Base-by-base conservation (phyloP, 2,113 vertebrate genomes). In the Melanostigma gelatinosum region DNA sequence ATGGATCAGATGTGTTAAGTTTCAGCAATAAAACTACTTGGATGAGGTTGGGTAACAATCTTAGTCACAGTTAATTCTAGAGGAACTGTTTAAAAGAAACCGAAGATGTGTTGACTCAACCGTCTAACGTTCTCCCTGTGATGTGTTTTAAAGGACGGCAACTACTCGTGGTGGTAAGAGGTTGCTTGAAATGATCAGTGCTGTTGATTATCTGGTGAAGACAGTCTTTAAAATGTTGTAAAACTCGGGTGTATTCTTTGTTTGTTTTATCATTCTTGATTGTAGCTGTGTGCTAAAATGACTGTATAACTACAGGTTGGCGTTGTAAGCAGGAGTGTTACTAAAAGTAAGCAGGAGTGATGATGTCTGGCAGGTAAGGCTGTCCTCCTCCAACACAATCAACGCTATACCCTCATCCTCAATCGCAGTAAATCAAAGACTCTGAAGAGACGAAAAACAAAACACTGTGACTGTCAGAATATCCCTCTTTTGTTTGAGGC, bases 391-490 rank as follows among this genome's bases (percentile, higher is more conserved):
- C 55, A 5, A 38, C 27, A 74, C 76, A 86, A 85, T 88, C 74
- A 80, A 40, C 48, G 20, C 65, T 60, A 79, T 60, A 79, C 63
- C 29, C 69, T 85, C 75, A 7, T 80, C 66, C 73, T 85, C 76
- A 83, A 83, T 79, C 79, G 73, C 76, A 65, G 81, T 83, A 79
- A 82, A 84, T 88, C 84, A 81, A 84, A 84, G 71, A 87, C 65
- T 36, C 65, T 36, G 52, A 77, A 48, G 76, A 84, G 73, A 75
- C 22, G 20, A 46, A 74, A 81, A 50, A 88, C 79, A 84, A 84
- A 57, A 57, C 54, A 83, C 74, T 61, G 55, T 4, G 48, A 68
- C 69, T 55, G 82, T 83, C 72, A 88, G 72, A 82, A 86, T 85
- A 83, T 86, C 66, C 44, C 61, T 77, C 76, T 83, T 86, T 90